Percentiles rank a stretch among this genome's conserved stretches.
Conservation (phyloP, 2,797 vertebrate species). For the Hoplostethus atlanticus region DNA sequence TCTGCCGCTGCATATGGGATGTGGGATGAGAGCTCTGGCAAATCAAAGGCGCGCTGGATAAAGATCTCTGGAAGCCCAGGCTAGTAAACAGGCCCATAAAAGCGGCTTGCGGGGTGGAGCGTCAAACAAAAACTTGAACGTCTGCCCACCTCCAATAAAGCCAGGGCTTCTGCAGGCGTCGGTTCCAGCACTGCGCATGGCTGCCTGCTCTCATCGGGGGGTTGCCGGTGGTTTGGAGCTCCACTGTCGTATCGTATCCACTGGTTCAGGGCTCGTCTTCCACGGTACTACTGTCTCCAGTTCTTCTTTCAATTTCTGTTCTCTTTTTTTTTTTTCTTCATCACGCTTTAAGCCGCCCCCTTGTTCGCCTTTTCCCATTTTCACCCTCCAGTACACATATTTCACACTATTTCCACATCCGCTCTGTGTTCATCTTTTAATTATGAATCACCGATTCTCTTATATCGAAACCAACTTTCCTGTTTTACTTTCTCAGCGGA, state of each 20-base stretch:
- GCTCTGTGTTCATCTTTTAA: constrained; percentile 58
- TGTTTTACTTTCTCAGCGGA: constrained; percentile 31
- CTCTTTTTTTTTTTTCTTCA: constrained; percentile 38
- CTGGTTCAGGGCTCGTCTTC: constrained; percentile 67
- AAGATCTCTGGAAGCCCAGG: constrained; percentile 85
- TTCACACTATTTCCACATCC: constrained; percentile 50
- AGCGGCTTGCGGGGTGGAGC: constrained; percentile 82
- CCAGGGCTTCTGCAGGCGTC: constrained; percentile 79
- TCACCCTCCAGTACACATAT: constrained; percentile 43
- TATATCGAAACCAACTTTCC: constrained; percentile 34
- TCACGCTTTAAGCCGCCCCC: constrained; percentile 13
- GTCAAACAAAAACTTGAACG: constrained; percentile 83
- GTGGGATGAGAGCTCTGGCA: constrained; percentile 85
- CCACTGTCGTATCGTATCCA: constrained; percentile 60
- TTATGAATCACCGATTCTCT: constrained; percentile 50
- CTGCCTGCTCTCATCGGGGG: constrained; percentile 13
- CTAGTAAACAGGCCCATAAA: constrained; percentile 87
- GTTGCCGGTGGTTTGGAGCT: constrained; percentile 64
- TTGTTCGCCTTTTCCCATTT: constrained; percentile 22
- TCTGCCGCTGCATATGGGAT: constrained; percentile 84
- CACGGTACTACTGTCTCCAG: constrained; percentile 49
- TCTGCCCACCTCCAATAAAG: constrained; percentile 82
- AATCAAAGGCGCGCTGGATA: constrained; percentile 85
- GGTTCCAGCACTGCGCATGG: constrained; percentile 48
- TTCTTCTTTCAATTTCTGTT: constrained; percentile 27